Evolutionary conservation across 2,888 invertebrate species (phyloP), one percentile per base, ranked within the genome.

Genomic region (Nebria salina): DNA sequence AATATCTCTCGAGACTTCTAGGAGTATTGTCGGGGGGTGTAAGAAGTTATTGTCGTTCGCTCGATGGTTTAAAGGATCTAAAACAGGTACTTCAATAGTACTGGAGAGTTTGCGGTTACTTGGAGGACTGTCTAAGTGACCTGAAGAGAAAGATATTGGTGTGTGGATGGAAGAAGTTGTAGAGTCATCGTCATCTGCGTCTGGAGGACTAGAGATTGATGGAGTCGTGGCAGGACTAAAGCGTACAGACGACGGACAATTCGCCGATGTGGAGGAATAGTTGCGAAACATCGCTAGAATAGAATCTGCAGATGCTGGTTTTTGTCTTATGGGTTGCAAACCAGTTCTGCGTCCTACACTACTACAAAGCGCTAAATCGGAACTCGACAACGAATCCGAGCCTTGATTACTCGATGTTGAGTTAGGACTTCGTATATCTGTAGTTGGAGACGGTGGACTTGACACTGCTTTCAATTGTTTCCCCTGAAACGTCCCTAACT

Each of bases 241-340:
- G 78, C 91, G 92, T 73, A 93, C 90, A 3, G 93, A 93, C 41
- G 93, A 91, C 2, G 92, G 91, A 81, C 92, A 87, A 82, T 92
- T 92, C 15, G 91, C 92, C 2, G 92, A 91, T 81, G 91, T 92
- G 75, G 92, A 91, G 20, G 94, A 93, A 86, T 94, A 94, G 86
- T 93, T 94, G 79, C 94, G 90, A 87, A 95, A 94, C 93, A 95
- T 95, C 9, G 95, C 94, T 83, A 95, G 88, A 83, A 95, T 94
- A 0, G 95, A 95, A 88, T 95, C 95, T 9, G 95, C 95, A 86
- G 94, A 94, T 42, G 94, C 92, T 75, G 94, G 93, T 88, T 94
- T 94, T 83, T 92, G 91, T 73, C 91, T 89, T 85, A 90, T 89
- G 79, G 86, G 89, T 76, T 88, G 87, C 26, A 87, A 85, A 80